Evolutionary conservation across 2,888 invertebrate genomes (phyloP).

Genomic region (Spodoptera littoralis): DNA sequence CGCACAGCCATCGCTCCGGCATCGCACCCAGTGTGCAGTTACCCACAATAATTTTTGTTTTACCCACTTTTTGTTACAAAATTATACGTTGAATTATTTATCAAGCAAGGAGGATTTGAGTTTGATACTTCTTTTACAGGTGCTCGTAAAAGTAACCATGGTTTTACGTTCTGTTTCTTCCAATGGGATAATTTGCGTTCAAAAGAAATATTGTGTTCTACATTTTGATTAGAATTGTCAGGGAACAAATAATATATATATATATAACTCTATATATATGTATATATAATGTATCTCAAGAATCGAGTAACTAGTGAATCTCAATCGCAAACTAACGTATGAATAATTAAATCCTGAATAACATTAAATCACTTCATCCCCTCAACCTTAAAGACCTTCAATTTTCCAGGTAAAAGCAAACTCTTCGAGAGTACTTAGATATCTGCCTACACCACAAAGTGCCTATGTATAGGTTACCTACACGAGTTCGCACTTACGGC

Average conservation of each 20-base stretch:
- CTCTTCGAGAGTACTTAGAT: background rate
- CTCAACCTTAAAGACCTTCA: conserved; percentile 8
- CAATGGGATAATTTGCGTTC: too few species aligned
- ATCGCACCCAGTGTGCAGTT: conserved; percentile 27
- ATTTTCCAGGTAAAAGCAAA: background rate
- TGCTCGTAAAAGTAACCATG: conserved; percentile 7
- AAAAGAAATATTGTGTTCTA: too few species aligned
- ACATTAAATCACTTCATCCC: background rate
- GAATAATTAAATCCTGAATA: background rate
- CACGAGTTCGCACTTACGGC: conserved; percentile 52
- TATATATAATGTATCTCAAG: too few species aligned
- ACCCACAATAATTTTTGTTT: conserved; percentile 25
- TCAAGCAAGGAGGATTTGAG: conserved; percentile 10
- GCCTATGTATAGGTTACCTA: conserved; percentile 16
- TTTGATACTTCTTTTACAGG: conserved; percentile 9
- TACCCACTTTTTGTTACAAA: conserved; percentile 27
- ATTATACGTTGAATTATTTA: conserved; percentile 34
- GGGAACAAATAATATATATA: too few species aligned
- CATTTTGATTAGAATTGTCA: too few species aligned
- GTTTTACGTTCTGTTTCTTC: background rate
- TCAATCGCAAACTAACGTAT: background rate
- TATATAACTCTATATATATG: too few species aligned
- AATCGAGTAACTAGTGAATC: too few species aligned
- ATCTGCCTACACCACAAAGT: conserved; percentile 1
- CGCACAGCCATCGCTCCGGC: conserved; percentile 28